These are phyloP conservation scores for Trinectes maculatus DNA, from an alignment of 2,113 vertebrate species.

Conservation along the genomic window DNA sequence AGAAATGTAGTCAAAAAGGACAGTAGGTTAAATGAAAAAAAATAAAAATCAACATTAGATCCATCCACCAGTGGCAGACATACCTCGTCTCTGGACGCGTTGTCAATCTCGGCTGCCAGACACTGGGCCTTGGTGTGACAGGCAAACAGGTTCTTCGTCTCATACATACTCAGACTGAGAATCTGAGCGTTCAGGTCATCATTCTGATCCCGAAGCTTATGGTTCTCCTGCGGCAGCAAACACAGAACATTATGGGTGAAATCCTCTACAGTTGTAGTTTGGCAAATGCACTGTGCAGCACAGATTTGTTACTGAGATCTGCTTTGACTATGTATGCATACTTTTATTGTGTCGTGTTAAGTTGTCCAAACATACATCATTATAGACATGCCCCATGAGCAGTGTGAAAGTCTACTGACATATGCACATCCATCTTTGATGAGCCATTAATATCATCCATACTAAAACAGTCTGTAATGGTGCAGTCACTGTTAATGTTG, in stretches of 20 bases:
- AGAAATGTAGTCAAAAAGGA: background rate
- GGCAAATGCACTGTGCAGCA: too few relatives aligned
- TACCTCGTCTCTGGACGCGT: constrained; percentile 96
- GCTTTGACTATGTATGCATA: too few relatives aligned
- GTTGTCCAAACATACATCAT: too few relatives aligned
- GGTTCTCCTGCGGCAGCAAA: constrained; percentile 86
- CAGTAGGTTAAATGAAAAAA: background rate
- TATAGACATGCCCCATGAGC: too few relatives aligned
- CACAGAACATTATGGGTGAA: background rate
- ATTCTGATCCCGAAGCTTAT: constrained; percentile 95
- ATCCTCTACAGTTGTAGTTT: background rate
- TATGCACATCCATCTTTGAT: too few relatives aligned
- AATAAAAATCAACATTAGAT: background rate
- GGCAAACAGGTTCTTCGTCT: constrained; percentile 95
- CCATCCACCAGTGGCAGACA: background rate
- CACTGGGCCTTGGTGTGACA: constrained; percentile 96
- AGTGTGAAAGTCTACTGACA: too few relatives aligned
- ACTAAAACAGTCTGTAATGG: too few relatives aligned
- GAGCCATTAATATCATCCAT: too few relatives aligned
- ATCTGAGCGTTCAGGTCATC: constrained; percentile 98
- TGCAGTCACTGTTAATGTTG: too few relatives aligned
- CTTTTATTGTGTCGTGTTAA: too few relatives aligned
- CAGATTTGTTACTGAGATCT: too few relatives aligned
- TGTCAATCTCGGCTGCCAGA: constrained; percentile 97
- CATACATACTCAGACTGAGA: constrained; percentile 95